phyloP scores from a whole-genome alignment of 2,113 vertebrate genomes.

The Coturnix japonica region DNA sequence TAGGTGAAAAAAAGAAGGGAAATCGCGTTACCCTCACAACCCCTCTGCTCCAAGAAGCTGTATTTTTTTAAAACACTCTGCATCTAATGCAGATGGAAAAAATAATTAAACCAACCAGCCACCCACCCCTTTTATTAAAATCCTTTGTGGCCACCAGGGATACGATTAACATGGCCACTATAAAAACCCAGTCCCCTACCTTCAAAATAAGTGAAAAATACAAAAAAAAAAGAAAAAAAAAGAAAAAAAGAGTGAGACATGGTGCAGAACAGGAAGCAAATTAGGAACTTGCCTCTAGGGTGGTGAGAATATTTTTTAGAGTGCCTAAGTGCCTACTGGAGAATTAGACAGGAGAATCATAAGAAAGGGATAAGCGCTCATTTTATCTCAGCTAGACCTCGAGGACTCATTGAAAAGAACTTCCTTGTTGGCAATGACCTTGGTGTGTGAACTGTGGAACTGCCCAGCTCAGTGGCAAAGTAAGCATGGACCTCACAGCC shows the following conservation, averaged over 20 bases:
- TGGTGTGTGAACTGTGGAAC: not conserved
- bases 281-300: conserved; percentile 66
- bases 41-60: conserved; percentile 29
- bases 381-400: not conserved
- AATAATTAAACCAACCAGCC: conserved; percentile 71
- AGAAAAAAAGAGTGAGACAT: not conserved
- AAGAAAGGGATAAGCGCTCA: not conserved
- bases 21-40: not conserved
- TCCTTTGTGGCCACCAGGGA: conserved; percentile 64
- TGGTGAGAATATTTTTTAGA: not conserved
- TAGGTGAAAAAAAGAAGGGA: conserved; percentile 54
- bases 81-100: conserved; percentile 67
- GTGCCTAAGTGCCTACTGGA: conserved; percentile 35
- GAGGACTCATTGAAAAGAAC: not conserved
- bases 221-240: not conserved
- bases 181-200: conserved; percentile 61
- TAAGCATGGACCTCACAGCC: rapidly evolving
- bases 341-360: conserved; percentile 26
- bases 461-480: not conserved
- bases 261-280: conserved; percentile 64
- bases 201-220: conserved; percentile 57
- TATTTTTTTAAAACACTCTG: conserved; percentile 72
- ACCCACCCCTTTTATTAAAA: conserved; percentile 72
- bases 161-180: conserved; percentile 62
- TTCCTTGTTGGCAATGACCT: not conserved